Base-by-base conservation (phyloP, 2,113 vertebrate genomes). In the Petroica traversi region DNA sequence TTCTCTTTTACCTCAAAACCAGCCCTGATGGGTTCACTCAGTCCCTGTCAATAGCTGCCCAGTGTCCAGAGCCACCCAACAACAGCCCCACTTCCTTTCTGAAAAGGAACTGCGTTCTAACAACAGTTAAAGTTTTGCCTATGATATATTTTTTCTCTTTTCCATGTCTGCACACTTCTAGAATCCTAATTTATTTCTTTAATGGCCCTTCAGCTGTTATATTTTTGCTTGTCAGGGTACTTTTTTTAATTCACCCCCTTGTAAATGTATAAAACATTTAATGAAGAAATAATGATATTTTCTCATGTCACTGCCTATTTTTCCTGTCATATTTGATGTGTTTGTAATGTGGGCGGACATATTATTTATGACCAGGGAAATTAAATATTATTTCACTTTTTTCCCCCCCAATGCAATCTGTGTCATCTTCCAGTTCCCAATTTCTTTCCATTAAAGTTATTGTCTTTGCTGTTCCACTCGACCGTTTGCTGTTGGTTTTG, bases 361-460 rank as follows among this genome's bases (percentile, higher is more conserved):
- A 97, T 98, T 98, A 98, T 98, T 98, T 98, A 98, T 98, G 97
- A 98, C 97, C 87, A 82, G 93, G 95, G 95, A 98, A 98, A 98
- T 98, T 98, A 98, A 98, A 97, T 96, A 97, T 97, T 97, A 97
- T 98, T 98, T 98, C 96, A 96, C 95, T 95, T 91, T 82, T 96
- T 78, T 43, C 3, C 0, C 24, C 10, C 48, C 86, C 97, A 97
- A 97, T 97, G 96, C 96, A 98, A 97, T 98, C 94, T 97, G 91
- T 95, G 96, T 97, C 77, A 76, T 97, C 98, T 98, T 96, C 95
- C 85, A 96, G 88, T 94, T 96, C 94, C 96, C 93, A 97, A 95
- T 97, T 97, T 96, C 95, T 97, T 97, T 96, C 96, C 97, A 98
- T 98, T 98, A 97, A 97, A 93, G 93, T 97, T 97, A 97, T 97